Base-by-base conservation (phyloP, 1,140 invertebrate species). In the Drosophila miranda region DNA sequence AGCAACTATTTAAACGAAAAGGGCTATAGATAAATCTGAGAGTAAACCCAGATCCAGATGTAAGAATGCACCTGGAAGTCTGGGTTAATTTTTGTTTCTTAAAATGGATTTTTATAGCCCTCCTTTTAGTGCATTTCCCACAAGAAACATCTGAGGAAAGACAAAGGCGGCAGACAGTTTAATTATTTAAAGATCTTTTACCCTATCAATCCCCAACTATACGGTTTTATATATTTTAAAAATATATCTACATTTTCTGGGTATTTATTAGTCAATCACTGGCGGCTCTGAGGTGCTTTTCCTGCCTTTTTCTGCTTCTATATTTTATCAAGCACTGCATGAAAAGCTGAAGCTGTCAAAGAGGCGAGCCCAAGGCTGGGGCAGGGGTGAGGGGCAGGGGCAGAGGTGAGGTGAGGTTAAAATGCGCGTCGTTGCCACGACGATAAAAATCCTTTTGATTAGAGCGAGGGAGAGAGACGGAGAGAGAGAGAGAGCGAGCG, bases 381-480 rank as follows among this genome's bases (percentile, higher is more conserved):
- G n/a, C 1, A n/a, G 13, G 9, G 49, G 14, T n/a, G 1, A 19
- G 28, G 2, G 34, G 19, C 5, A 16, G 14, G 42, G 41, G 52
- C 6, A 26, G 26, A 9, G 46, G 30, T 28, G 23, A 42, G 49
- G 57, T 67, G 42, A 68, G 61, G 64, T 68, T 61, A 43, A 57
- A 61, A 61, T 61, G 41, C 58, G 58, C 44, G 41, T 68, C 62
- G 75, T 75, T 75, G 74, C 61, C 73, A 64, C 59, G 57, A 60
- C 82, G 81, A 86, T 86, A 86, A 86, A 86, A 86, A 86, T 86
- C 82, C 81, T 87, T 86, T 87, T 86, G 81, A 86, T 86, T 86
- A 86, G 81, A 84, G 72, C 26, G 13, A 38, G 21, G 30, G 26
- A 14, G 14, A 52, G 2, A 4, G 21, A 23, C 16, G 16, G 16